Base-by-base conservation (phyloP, 1,140 invertebrate species). In the Euwallacea similis region DNA sequence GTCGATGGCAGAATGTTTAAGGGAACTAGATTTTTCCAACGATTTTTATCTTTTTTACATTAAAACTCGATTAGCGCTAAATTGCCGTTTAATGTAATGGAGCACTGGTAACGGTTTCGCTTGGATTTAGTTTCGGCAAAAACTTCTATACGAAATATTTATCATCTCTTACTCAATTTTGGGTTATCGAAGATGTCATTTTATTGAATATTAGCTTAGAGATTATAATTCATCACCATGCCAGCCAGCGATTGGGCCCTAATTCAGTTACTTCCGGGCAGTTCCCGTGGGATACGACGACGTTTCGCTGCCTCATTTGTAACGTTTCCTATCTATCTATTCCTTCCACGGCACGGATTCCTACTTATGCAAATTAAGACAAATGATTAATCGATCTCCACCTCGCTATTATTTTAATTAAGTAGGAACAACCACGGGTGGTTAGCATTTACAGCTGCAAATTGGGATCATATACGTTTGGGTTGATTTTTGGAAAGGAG, bases 341-440 rank as follows among this genome's bases (percentile, higher is more conserved):
- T 60, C 43, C 66, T 68, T 60, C 15, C 56, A 68, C 55, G 66
- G 66, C 43, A 68, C 42, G 56, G 66, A 68, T 68, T 68, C 55
- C 66, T 60, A 68, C 56, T 68, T 68, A 68, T 68, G 66, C 41
- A 68, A 68, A 68, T 68, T 60, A 50, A 68, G 66, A 59, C 56
- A 68, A 68, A 68, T 68, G 66, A 68, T 63, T 63, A 63, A 63
- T 63, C 42, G 44, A 47, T 63, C 21, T 33, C 21, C 21, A 33
- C 21, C 4, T 33, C 21, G 21, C 21, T 33, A 33, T 33, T 33
- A 33, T 33, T 33, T 33, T 33, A 33, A 33, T 33, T 33, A 33
- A n/a, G 21, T 33, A 33, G 21, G 21, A 33, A 33, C 21, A 33
- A 33, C 4, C 21, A 33, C 4, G 21, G 21, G 21, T 33, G 21